A percentile compares a stretch with the other conserved stretches of the same genome.
Conservation (phyloP, 2,113 vertebrate genomes). For the Planiliza haematocheilus region DNA sequence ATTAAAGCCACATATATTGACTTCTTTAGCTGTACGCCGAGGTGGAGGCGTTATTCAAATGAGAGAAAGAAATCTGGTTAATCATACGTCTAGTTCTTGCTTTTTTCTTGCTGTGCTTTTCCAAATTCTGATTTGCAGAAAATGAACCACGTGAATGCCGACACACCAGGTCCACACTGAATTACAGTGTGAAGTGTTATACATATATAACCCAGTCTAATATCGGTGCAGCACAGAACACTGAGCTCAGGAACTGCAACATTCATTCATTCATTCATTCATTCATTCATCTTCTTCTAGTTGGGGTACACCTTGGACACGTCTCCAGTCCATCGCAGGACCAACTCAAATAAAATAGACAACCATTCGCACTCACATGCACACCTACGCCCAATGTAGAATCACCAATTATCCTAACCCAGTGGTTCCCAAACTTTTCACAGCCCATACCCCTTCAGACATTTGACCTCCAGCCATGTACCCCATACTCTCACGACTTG, state of each 20-base stretch:
- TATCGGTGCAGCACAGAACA: constrained; percentile 10
- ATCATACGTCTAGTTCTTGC: constrained; percentile 17
- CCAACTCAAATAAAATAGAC: no score
- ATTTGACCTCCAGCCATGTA: no score
- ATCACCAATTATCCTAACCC: no score
- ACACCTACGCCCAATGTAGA: no score
- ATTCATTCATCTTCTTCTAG: no score
- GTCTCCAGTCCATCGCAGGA: no score
- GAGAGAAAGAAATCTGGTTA: constrained; percentile 20
- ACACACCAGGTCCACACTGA: background rate
- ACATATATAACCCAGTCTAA: constrained; percentile 13
- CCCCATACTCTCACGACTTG: no score
- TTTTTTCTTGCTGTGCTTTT: constrained; percentile 24
- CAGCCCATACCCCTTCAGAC: no score
- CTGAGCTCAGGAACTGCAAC: constrained; percentile 58
- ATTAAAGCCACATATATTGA: constrained; percentile 67
- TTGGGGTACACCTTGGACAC: no score
- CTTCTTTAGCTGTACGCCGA: constrained; percentile 34
- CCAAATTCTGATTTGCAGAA: constrained; percentile 6
- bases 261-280: no score
- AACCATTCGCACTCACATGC: no score
- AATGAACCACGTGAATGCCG: background rate
- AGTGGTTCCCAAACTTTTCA: no score
- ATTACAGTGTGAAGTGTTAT: background rate
- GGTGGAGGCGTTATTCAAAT: constrained; percentile 24